Percentiles rank a stretch among this genome's conserved stretches.
Evolutionary conservation across 1,140 invertebrate species (phyloP).

Genomic region (Drosophila setifemur): DNA sequence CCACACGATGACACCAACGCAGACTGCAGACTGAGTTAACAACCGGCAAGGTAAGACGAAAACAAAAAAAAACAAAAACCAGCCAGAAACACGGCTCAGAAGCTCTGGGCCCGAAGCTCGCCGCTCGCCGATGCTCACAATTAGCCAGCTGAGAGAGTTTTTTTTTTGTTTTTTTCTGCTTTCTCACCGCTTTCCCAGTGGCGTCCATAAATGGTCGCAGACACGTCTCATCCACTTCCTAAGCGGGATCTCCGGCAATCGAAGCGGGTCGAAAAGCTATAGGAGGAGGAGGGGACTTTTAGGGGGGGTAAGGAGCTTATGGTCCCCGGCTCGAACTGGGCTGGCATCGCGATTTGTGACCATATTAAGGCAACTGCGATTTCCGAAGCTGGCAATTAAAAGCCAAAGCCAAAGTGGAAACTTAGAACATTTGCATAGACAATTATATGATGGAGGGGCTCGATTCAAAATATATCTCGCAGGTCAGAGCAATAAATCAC

Average conservation of each 20-base stretch:
- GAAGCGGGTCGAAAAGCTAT: background rate
- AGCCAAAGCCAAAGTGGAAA: slow-evolving; percentile 59
- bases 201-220: slow-evolving; percentile 57
- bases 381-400: slow-evolving; percentile 75
- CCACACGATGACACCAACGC: slow-evolving; percentile 42
- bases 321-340: slow-evolving; percentile 37
- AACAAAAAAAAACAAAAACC: slow-evolving; percentile 9
- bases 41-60: slow-evolving; percentile 17
- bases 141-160: slow-evolving; percentile 62
- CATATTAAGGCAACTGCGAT: slow-evolving; percentile 74
- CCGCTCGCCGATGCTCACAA: slow-evolving; percentile 57
- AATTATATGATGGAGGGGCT: slow-evolving; percentile 38
- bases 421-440: slow-evolving; percentile 67
- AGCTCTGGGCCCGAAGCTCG: slow-evolving; percentile 48
- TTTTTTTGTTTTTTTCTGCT: slow-evolving; percentile 30
- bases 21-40: slow-evolving; percentile 28
- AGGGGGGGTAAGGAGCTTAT: background rate
- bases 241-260: slow-evolving; percentile 42
- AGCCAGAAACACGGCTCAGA: slow-evolving; percentile 52
- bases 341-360: slow-evolving; percentile 54
- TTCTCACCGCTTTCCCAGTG: slow-evolving; percentile 72
- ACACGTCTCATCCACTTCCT: slow-evolving; percentile 57
- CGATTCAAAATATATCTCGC: no score
- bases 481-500: background rate
- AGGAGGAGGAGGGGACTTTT: background rate